These are phyloP conservation scores for Lepidochrysops patricia DNA, from an alignment of 2,888 invertebrate species.

Conservation along the genomic window DNA sequence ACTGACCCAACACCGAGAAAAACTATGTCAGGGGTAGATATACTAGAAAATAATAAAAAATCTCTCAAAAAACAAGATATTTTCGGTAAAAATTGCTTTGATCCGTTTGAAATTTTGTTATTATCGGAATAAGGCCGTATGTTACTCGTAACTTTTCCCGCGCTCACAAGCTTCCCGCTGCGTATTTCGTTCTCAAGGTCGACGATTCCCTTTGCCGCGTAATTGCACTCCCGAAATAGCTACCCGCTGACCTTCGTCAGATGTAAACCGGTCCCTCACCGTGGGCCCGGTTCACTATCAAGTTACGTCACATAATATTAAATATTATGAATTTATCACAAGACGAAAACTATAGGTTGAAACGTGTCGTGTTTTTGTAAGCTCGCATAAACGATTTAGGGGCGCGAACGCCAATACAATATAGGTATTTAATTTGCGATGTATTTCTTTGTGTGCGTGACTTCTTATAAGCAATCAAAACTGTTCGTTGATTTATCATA, in stretches of 20 bases:
- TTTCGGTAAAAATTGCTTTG: background rate
- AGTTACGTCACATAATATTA: background rate
- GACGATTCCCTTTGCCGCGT: conserved; percentile 25
- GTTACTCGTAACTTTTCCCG: background rate
- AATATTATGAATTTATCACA: background rate
- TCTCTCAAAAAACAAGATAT: background rate
- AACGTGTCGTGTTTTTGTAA: background rate
- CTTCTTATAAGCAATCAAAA: background rate
- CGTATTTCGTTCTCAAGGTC: background rate
- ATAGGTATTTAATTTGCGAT: background rate
- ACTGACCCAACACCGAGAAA: background rate
- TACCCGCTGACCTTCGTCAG: conserved; percentile 36
- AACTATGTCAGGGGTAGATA: background rate
- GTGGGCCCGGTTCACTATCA: conserved; percentile 29
- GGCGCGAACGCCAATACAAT: background rate
- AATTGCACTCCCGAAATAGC: conserved; percentile 31
- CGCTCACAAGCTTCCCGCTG: background rate
- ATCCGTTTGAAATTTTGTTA: background rate
- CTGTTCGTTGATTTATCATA: background rate
- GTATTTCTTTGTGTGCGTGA: background rate
- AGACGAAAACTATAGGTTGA: background rate
- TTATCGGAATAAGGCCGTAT: background rate
- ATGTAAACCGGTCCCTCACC: conserved; percentile 15
- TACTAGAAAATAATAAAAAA: background rate
- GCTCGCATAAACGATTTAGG: background rate